Conservation (phyloP, 2,888 invertebrate genomes). For the Dusona sp. region DNA sequence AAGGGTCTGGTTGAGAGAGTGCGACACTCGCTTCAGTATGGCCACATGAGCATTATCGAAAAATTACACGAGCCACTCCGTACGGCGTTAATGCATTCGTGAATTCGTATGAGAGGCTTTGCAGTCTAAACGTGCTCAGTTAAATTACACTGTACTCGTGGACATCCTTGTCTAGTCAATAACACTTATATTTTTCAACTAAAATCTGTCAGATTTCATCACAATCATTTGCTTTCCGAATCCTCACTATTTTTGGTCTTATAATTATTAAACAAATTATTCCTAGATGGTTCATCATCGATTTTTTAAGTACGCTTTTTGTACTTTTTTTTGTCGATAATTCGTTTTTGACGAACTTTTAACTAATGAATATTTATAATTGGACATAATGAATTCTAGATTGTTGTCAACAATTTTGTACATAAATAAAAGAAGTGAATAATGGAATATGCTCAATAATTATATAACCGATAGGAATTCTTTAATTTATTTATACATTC, state of each 20-base stretch:
- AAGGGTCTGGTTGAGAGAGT: constrained; percentile 29
- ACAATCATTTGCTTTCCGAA: neutral
- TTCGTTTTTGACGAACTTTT: neutral
- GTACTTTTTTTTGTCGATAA: neutral
- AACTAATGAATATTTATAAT: no score
- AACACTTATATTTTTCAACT: neutral
- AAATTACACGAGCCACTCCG: constrained; percentile 74
- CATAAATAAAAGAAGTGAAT: no score
- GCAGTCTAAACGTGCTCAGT: neutral
- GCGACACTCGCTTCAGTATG: constrained; percentile 9
- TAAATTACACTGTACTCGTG: neutral
- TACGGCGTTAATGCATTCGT: constrained; percentile 69
- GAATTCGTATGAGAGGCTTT: constrained; percentile 13
- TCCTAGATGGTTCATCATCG: no score
- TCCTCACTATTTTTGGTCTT: neutral
- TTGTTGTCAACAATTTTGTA: no score
- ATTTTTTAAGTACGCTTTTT: neutral
- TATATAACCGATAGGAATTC: neutral
- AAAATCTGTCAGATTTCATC: neutral
- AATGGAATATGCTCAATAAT: neutral
- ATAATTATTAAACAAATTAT: neutral
- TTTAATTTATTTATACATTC: neutral
- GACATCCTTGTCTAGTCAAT: neutral
- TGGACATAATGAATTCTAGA: no score
- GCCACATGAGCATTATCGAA: constrained; percentile 71